A percentile compares a stretch with the other conserved stretches of the same genome.
Conservation (phyloP, 2,113 vertebrate genomes). For the Caranx ignobilis region DNA sequence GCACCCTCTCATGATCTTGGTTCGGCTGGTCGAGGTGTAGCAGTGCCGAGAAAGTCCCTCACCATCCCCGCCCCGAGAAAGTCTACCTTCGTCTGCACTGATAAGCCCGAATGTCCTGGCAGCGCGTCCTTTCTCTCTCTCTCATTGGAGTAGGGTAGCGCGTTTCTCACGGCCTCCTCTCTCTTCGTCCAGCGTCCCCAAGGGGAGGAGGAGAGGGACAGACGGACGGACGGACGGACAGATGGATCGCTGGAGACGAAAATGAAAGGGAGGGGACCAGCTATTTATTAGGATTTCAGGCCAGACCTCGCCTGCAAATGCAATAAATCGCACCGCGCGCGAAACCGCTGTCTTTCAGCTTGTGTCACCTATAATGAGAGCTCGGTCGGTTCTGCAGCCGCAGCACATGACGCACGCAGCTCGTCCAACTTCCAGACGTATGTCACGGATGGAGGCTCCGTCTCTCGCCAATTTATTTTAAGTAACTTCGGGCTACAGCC, state of each 20-base stretch:
- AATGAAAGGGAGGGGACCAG: conserved; percentile 50
- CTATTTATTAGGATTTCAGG: conserved; percentile 48
- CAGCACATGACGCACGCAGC: conserved; percentile 82
- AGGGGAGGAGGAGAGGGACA: conserved; percentile 62
- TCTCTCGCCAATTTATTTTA: conserved; percentile 36
- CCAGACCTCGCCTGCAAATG: conserved; percentile 23
- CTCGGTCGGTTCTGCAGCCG: conserved; percentile 76
- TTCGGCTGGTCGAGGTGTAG: conserved; percentile 57
- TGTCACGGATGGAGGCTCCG: conserved; percentile 45
- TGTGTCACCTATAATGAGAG: conserved; percentile 74
- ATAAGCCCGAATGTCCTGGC: conserved; percentile 72
- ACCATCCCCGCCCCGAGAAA: conserved; percentile 78
- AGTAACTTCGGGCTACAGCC: conserved; percentile 24
- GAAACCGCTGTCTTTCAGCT: conserved; percentile 64
- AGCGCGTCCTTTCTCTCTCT: conserved; percentile 68
- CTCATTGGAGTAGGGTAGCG: conserved; percentile 55
- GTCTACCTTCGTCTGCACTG: conserved; percentile 70
- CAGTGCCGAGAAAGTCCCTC: conserved; percentile 71
- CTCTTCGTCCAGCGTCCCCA: conserved; percentile 73
- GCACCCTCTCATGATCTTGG: conserved; percentile 69
- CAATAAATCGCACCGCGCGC: conserved; percentile 53
- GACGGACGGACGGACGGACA: conserved; percentile 46
- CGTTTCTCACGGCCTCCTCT: conserved; percentile 67
- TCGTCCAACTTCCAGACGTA: conserved; percentile 70
- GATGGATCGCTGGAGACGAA: conserved; percentile 53